Evolutionary conservation across 2,888 invertebrate species (phyloP).

Genomic region (Tolmerus cingulatus): DNA sequence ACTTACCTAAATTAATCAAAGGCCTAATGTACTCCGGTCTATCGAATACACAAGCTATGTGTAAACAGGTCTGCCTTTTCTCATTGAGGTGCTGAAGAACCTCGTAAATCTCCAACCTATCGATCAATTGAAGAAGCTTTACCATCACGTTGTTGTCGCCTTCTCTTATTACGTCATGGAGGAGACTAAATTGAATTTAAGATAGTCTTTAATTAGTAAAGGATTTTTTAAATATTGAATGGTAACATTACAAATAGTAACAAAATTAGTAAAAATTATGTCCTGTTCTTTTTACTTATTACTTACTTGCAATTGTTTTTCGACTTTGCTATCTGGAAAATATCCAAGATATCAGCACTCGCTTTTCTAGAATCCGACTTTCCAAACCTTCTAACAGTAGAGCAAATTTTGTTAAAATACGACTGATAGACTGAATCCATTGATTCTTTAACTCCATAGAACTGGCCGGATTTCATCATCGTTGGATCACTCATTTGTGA

Average conservation of each 20-base stretch:
- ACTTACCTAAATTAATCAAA: conserved; percentile 54
- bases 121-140: conserved; percentile 57
- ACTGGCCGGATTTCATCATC: neutral
- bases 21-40: conserved; percentile 58
- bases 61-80: conserved; percentile 66
- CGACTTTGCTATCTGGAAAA: conserved; percentile 31
- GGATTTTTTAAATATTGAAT: neutral
- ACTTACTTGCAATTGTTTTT: neutral
- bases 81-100: conserved; percentile 64
- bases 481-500: neutral
- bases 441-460: neutral
- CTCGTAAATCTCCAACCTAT: conserved; percentile 55
- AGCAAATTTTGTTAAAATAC: conserved; percentile 14
- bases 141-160: conserved; percentile 53
- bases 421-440: neutral
- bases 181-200: conserved; percentile 44
- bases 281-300: neutral
- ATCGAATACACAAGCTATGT: conserved; percentile 64
- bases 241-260: no score
- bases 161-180: conserved; percentile 59
- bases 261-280: no score
- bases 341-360: conserved; percentile 14
- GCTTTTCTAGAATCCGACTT: conserved; percentile 2
- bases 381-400: neutral
- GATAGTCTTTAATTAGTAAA: neutral